These are phyloP conservation scores for Phenacoccus solenopsis DNA, from an alignment of 1,140 invertebrate species.

Conservation along the genomic window DNA sequence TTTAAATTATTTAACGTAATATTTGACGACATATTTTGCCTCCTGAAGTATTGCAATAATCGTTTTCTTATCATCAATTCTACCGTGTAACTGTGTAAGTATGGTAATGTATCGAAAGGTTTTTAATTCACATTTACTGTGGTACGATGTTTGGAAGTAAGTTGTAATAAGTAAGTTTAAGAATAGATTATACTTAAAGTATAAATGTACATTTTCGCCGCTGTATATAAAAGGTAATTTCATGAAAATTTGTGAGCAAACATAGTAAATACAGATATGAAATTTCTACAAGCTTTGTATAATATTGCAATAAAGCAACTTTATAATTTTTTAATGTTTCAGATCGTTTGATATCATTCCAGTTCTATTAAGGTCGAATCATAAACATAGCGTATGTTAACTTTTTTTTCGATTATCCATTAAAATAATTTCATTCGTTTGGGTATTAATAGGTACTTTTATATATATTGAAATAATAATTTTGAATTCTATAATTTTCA, in stretches of 20 bases:
- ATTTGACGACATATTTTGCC: not conserved
- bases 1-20: not conserved
- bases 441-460: not conserved
- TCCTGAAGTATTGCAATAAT: not conserved
- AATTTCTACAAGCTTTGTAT: not conserved
- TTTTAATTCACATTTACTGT: not conserved
- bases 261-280: not conserved
- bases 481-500: not conserved
- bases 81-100: not conserved
- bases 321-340: not conserved
- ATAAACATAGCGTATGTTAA: not conserved
- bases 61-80: not conserved
- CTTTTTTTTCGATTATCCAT: not conserved
- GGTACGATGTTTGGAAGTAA: not conserved
- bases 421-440: not conserved
- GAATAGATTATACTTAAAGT: not conserved
- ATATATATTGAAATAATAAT: not conserved
- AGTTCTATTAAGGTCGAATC: conserved; percentile 1
- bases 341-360: conserved; percentile 1
- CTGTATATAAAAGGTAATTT: not conserved
- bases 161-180: not conserved
- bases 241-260: not conserved
- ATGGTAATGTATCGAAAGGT: not conserved
- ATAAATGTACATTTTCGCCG: not conserved
- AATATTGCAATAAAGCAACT: not conserved